A percentile compares a stretch with the other conserved stretches of the same genome.
Conservation (phyloP, 2,113 vertebrate species). For the Myxocyprinus asiaticus region DNA sequence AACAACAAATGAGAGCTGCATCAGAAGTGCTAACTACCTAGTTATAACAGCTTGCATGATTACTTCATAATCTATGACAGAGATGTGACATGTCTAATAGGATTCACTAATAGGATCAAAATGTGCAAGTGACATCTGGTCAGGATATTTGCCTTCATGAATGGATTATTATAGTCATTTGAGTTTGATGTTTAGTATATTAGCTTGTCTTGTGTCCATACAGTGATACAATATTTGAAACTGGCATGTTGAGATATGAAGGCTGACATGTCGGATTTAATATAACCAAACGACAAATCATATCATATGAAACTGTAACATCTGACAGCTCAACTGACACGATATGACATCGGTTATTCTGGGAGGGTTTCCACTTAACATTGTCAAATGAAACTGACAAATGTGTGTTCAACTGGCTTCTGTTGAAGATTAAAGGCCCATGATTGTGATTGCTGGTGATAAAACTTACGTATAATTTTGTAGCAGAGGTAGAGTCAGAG, state of each 20-base stretch:
- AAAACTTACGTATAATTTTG: too few species aligned
- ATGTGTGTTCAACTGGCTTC: background rate
- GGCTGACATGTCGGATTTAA: constrained; percentile 9
- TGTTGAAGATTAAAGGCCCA: too few species aligned
- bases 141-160: constrained; percentile 24
- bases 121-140: constrained; percentile 6
- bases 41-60: background rate
- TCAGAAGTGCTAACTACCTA: background rate
- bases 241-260: constrained; percentile 17
- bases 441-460: too few species aligned
- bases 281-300: constrained; percentile 2
- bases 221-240: background rate
- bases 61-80: constrained; percentile 23
- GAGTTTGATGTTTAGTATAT: constrained; percentile 25
- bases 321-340: constrained; percentile 7
- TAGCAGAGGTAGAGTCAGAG: too few species aligned
- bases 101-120: constrained; percentile 41
- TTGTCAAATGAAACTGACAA: background rate
- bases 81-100: constrained; percentile 27
- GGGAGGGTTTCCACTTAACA: background rate
- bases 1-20: background rate
- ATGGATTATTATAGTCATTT: constrained; percentile 4
- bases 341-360: constrained; percentile 8
- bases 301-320: constrained; percentile 16
- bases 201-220: constrained; percentile 4